Conservation (phyloP, 2,113 vertebrate genomes). For the Genyomyrus donnyi region DNA sequence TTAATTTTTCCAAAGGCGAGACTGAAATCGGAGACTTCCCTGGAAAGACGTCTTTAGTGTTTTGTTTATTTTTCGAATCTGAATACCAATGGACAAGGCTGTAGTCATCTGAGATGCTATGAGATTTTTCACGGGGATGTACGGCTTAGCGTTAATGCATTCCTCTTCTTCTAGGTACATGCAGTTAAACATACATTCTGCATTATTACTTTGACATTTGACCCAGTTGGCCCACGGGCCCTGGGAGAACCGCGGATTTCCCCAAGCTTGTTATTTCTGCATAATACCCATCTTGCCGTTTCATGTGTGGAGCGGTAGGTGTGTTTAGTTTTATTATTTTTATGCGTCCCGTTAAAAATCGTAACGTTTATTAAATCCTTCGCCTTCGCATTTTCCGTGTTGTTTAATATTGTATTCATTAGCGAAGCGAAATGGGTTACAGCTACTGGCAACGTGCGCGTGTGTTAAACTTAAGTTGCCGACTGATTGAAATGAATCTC, state of each 20-base stretch:
- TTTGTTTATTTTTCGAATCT: not conserved
- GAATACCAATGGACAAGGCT: not conserved
- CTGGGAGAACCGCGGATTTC: not conserved
- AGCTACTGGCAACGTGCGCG: not conserved
- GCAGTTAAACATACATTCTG: not conserved
- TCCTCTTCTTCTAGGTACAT: not conserved
- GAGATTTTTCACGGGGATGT: not conserved
- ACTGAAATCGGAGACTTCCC: not conserved
- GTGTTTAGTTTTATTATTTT: not conserved
- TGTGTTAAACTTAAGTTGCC: not conserved
- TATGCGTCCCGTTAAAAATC: not conserved
- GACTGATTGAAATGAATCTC: not conserved
- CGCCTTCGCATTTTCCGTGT: not conserved
- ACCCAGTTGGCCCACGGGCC: not conserved
- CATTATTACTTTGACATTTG: constrained; percentile 4
- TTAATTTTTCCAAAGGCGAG: not conserved
- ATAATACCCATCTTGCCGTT: not conserved
- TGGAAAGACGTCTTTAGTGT: not conserved
- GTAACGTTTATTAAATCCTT: not conserved
- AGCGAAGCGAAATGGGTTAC: not conserved
- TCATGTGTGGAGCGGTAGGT: not conserved
- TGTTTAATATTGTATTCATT: not conserved
- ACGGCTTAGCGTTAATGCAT: not conserved
- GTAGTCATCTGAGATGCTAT: not conserved
- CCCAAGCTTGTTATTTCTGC: not conserved